These are phyloP conservation scores for Zaprionus lineosus DNA, from an alignment of 2,888 invertebrate species.

Conservation along the genomic window DNA sequence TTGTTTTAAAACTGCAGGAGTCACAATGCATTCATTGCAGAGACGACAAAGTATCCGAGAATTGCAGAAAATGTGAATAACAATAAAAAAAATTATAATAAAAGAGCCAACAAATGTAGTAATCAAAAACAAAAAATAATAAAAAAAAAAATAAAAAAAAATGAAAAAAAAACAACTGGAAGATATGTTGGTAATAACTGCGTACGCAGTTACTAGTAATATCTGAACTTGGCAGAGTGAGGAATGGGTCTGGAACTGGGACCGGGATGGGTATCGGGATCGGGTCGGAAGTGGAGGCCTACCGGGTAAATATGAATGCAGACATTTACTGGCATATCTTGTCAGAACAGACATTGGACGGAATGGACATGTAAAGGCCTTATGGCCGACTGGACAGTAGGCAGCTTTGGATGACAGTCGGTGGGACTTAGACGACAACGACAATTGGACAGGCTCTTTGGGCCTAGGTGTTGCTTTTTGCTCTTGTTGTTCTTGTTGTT, in stretches of 20 bases:
- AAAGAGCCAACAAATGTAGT: conserved; percentile 4
- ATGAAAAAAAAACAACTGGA: conserved; percentile 25
- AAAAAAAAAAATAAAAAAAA: conserved; percentile 14
- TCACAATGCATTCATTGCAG: conserved; percentile 46
- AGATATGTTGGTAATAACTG: conserved; percentile 72
- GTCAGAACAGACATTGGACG: conserved; percentile 37
- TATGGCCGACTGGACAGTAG: conserved; percentile 47
- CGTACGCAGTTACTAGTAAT: conserved; percentile 39
- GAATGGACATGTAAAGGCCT: conserved; percentile 31
- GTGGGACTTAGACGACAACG: conserved; percentile 53
- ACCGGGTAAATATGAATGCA: conserved; percentile 57
- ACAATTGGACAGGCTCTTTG: conserved; percentile 52
- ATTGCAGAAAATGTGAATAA: conserved; percentile 13
- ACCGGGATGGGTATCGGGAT: conserved; percentile 1
- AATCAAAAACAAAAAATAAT: too few relatives aligned
- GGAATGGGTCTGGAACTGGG: conserved; percentile 22
- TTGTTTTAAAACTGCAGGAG: conserved; percentile 34
- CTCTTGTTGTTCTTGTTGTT: conserved; percentile 39
- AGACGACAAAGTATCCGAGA: background rate
- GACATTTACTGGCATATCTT: conserved; percentile 54
- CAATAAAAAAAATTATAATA: conserved; percentile 10
- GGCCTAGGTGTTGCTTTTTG: conserved; percentile 74
- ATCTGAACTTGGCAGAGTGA: conserved; percentile 28
- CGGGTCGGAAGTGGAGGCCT: conserved; percentile 27
- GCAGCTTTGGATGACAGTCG: conserved; percentile 59